Percentiles rank a stretch among this genome's conserved stretches.
phyloP scores from a whole-genome alignment of 2,113 vertebrate genomes.

The Phyllostomus discolor region DNA sequence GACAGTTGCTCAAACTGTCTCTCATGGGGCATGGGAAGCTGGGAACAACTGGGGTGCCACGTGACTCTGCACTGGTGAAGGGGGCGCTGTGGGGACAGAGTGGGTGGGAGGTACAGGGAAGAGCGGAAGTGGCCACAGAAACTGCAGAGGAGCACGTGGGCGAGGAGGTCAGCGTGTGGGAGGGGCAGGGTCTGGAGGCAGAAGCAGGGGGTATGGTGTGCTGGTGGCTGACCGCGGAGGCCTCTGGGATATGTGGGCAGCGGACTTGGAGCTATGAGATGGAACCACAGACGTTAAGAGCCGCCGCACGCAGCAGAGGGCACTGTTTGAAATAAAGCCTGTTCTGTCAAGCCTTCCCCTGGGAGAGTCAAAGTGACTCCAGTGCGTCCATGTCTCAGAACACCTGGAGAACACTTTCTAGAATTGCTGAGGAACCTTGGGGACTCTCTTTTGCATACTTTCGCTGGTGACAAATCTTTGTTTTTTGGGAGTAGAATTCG shows the following conservation, averaged over 20 bases:
- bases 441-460: background rate
- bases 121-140: background rate
- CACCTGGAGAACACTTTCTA: background rate
- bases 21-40: background rate
- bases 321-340: background rate
- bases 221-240: background rate
- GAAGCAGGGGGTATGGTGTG: background rate
- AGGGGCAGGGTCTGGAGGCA: background rate
- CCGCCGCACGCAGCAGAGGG: background rate
- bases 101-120: background rate
- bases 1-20: background rate
- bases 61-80: background rate
- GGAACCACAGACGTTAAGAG: background rate
- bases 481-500: constrained; percentile 22
- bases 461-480: constrained; percentile 1
- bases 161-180: background rate
- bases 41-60: background rate
- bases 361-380: background rate
- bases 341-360: background rate
- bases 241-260: background rate
- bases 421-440: background rate
- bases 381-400: background rate
- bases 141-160: background rate
- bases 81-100: background rate
- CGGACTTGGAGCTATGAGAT: background rate